A percentile compares a stretch with the other conserved stretches of the same genome.
These are phyloP conservation scores for Mactra quadrangularis DNA, from an alignment of 1,140 invertebrate species.

Conservation along the genomic window DNA sequence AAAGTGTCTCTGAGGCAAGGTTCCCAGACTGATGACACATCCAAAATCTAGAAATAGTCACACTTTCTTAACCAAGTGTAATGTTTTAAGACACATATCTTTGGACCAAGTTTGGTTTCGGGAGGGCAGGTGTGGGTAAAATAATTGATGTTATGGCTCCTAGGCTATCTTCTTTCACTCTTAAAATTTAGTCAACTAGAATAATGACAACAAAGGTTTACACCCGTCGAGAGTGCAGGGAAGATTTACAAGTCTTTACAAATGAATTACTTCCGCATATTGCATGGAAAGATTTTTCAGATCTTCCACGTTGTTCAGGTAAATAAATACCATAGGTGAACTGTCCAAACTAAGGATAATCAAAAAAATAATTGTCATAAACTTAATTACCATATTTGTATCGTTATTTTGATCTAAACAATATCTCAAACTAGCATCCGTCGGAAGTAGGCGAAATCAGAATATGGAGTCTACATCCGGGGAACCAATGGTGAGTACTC, in stretches of 20 bases:
- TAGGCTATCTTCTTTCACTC: not conserved
- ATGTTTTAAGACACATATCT: too few species aligned
- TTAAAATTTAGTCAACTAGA: not conserved
- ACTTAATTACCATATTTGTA: slow-evolving; percentile 12
- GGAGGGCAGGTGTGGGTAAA: not conserved
- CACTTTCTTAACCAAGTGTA: too few species aligned
- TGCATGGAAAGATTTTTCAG: not conserved
- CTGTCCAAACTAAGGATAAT: too few species aligned
- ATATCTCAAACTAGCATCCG: not conserved
- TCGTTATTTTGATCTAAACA: not conserved
- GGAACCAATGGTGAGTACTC: not conserved
- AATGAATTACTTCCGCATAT: slow-evolving; percentile 34
- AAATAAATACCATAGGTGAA: too few species aligned
- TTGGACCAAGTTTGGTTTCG: not conserved
- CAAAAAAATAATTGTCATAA: not conserved
- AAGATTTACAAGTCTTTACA: too few species aligned
- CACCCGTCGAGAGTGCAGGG: not conserved
- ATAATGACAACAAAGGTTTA: not conserved
- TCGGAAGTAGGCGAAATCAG: slow-evolving; percentile 51
- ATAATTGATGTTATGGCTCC: too few species aligned
- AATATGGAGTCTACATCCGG: slow-evolving; percentile 51
- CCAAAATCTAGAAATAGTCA: too few species aligned
- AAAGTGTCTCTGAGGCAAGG: too few species aligned
- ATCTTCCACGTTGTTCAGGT: not conserved
- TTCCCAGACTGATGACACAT: too few species aligned